Conservation (phyloP, 2,113 vertebrate species). For the Zosterops pallidus region DNA sequence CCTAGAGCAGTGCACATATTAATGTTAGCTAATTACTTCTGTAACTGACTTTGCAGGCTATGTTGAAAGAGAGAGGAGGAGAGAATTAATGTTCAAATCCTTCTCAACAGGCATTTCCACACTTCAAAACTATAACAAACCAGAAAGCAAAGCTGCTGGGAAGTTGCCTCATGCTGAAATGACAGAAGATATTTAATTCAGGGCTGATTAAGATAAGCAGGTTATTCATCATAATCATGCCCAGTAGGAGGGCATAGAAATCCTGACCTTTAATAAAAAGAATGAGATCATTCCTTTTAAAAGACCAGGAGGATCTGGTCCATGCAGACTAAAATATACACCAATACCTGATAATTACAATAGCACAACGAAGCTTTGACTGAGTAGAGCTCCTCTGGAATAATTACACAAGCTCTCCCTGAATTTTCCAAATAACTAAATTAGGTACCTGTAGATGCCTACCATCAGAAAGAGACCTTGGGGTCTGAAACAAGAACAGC, state of each 20-base stretch:
- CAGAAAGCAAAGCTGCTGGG: slow-evolving; percentile 44
- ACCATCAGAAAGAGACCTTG: background rate
- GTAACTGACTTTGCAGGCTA: slow-evolving; percentile 57
- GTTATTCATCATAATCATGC: slow-evolving; percentile 50
- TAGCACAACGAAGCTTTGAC: background rate
- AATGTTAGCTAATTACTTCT: slow-evolving; percentile 68
- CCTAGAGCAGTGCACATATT: slow-evolving; percentile 58
- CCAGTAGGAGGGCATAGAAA: slow-evolving; percentile 1
- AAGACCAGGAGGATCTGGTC: background rate
- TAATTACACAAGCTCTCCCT: background rate
- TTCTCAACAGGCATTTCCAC: slow-evolving; percentile 56
- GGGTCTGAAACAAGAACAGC: background rate
- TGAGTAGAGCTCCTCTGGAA: background rate
- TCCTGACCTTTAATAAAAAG: slow-evolving; percentile 45
- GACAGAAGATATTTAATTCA: slow-evolving; percentile 49
- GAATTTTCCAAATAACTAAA: background rate
- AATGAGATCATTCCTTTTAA: background rate
- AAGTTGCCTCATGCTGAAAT: slow-evolving; percentile 23
- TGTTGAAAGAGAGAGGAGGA: slow-evolving; percentile 7
- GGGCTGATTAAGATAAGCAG: slow-evolving; percentile 51
- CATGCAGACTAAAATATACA: background rate
- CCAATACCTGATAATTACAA: background rate
- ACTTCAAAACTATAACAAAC: slow-evolving; percentile 42
- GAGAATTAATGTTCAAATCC: slow-evolving; percentile 52
- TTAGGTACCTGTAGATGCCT: background rate